Base-by-base conservation (phyloP, 2,888 invertebrate species). In the Ichneumon xanthorius region DNA sequence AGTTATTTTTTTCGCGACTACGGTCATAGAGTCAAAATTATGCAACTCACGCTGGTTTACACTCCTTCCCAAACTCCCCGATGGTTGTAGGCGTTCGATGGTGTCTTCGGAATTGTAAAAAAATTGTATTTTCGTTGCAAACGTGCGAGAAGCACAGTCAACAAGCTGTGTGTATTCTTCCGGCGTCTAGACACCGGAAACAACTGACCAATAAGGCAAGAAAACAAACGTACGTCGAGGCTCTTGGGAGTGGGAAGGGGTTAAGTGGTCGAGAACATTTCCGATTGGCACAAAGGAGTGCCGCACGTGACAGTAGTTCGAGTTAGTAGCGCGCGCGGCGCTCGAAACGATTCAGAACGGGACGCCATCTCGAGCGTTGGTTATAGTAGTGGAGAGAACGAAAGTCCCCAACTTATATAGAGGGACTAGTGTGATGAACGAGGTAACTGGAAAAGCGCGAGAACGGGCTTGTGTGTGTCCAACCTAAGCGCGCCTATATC, bases 401-500 rank as follows among this genome's bases (percentile, higher is more conserved):
- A 75, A 75, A 75, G 75, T 75, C 75, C 75, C 75, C 63, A 61
- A 19, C 11, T 45, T 22, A 14, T n/a, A n/a, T n/a, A 55, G 40
- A 11, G 61, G 16, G 16, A 33, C 30, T 61, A 61, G 73, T 73
- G 71, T 30, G 67, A 67, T 67, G 37, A 73, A 61, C 73, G 61
- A 7, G 45, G 45, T 22, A 14, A 45, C 73, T 73, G 61, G 63
- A 75, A 63, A 63, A 75, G 33, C 63, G 48, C 48, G 63, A 75
- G 72, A 72, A 75, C n/a, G 75, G 14, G 30, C 48, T 55, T 55
- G 67, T 78, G 37, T 45, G 68, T 71, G 79, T 71, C 40, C 37
- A 48, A 72, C 80, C 72, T 80, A 70, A 77, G 63, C 55, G 73
- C 61, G 61, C 61, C 70, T 76, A 77, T 76, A 85, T 82, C 75